phyloP scores from a whole-genome alignment of 2,888 invertebrate species.

The Eristalis pertinax region DNA sequence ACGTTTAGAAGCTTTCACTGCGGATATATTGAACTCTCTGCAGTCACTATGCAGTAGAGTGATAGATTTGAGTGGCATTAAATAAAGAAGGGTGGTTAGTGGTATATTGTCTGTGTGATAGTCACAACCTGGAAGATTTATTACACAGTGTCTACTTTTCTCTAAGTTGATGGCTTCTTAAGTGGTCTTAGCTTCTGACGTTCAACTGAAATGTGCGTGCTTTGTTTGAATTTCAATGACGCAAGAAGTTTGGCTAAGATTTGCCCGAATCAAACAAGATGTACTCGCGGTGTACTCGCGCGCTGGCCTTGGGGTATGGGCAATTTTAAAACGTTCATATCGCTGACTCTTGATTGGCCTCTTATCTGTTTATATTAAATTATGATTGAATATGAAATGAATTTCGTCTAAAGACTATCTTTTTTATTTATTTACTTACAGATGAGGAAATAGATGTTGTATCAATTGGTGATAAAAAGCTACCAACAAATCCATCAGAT shows the following conservation, averaged over 20 bases:
- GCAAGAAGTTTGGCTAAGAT: too few species aligned
- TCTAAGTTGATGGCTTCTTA: too few species aligned
- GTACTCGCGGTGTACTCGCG: too few species aligned
- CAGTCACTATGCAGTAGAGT: conserved; percentile 25
- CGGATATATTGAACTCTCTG: conserved; percentile 9
- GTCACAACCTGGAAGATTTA: neutral
- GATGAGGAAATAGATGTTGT: conserved; percentile 93
- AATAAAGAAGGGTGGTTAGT: neutral
- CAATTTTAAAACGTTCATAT: too few species aligned
- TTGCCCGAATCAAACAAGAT: too few species aligned
- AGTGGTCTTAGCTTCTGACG: too few species aligned
- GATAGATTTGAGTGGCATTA: conserved; percentile 3
- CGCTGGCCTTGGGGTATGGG: too few species aligned
- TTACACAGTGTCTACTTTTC: neutral
- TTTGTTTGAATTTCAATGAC: too few species aligned
- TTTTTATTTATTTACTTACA: conserved; percentile 69
- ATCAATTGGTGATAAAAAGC: conserved; percentile 84
- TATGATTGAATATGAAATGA: neutral
- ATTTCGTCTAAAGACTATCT: neutral
- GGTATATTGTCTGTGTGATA: too few species aligned
- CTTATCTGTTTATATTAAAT: too few species aligned
- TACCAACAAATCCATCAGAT: conserved; percentile 87
- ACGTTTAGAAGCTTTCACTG: neutral
- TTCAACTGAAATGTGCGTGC: too few species aligned
- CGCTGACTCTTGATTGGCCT: too few species aligned